A percentile compares a stretch with the other conserved stretches of the same genome.
These are phyloP conservation scores for Peromyscus leucopus DNA, from an alignment of 2,113 vertebrate species.

Conservation along the genomic window DNA sequence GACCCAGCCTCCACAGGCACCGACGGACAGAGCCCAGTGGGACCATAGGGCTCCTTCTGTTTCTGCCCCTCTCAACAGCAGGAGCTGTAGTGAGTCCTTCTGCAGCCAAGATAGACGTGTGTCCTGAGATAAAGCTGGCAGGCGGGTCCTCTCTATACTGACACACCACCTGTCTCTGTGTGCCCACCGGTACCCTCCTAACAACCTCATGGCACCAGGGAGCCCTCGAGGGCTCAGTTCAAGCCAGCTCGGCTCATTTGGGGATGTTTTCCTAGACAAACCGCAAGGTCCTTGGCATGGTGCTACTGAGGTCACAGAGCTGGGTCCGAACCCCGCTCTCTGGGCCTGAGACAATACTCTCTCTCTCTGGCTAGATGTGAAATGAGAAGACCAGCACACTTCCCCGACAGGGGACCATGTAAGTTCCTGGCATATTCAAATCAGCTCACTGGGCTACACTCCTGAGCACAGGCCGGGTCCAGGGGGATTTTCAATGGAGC, in stretches of 20 bases:
- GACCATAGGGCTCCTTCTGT: background rate
- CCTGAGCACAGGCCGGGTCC: accelerated
- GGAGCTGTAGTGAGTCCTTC: background rate
- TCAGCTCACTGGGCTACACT: accelerated
- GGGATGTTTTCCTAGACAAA: background rate
- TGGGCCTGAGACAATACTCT: background rate
- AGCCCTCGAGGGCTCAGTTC: background rate
- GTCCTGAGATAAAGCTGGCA: background rate
- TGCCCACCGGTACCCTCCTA: background rate
- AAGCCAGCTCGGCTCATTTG: no score
- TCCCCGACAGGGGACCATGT: accelerated
- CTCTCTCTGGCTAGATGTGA: background rate
- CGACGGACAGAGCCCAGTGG: accelerated
- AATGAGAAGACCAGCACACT: background rate
- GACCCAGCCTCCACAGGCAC: background rate
- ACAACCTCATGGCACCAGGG: accelerated
- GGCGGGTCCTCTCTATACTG: background rate
- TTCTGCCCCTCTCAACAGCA: background rate
- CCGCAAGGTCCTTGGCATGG: accelerated
- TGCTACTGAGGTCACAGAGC: background rate
- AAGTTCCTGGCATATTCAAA: background rate
- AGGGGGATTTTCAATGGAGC: background rate
- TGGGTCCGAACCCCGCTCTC: background rate
- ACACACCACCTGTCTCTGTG: no score
- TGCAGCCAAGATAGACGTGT: background rate